Evolutionary conservation across 1,140 invertebrate species (phyloP).

Genomic region (Drosophila arawakana): DNA sequence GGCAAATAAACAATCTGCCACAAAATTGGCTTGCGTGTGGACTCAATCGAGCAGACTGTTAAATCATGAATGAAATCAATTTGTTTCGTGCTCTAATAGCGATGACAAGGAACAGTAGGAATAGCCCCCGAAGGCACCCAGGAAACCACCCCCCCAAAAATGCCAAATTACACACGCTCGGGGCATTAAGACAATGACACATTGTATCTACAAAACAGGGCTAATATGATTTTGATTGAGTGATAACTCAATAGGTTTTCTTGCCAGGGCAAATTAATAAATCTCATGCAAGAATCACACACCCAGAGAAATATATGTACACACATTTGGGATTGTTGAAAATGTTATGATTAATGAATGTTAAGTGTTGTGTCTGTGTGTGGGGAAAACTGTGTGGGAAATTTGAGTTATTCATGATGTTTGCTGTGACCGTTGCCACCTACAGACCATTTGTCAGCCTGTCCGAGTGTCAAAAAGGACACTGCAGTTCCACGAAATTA

Average conservation of each 20-base stretch:
- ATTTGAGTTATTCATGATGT: constrained; percentile 58
- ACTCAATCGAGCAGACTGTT: constrained; percentile 59
- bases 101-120: constrained; percentile 20
- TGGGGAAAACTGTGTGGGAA: constrained; percentile 9
- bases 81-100: constrained; percentile 57
- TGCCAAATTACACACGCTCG: constrained; percentile 46
- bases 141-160: constrained; percentile 6
- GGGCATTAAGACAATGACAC: constrained; percentile 66
- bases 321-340: constrained; percentile 15
- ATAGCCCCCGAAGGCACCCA: background rate
- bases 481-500: constrained; percentile 43
- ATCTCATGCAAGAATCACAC: constrained; percentile 29
- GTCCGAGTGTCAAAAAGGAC: background rate
- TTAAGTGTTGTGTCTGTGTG: constrained; percentile 4
- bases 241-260: constrained; percentile 67
- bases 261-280: constrained; percentile 46
- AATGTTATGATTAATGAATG: constrained; percentile 48
- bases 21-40: constrained; percentile 69
- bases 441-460: constrained; percentile 25
- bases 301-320: background rate
- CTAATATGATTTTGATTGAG: constrained; percentile 69
- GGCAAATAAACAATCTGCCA: constrained; percentile 49
- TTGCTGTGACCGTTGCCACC: constrained; percentile 23
- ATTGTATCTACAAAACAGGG: constrained; percentile 30
- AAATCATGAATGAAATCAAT: constrained; percentile 71